Base-by-base conservation (phyloP, 2,888 invertebrate species). In the Merodon equestris region DNA sequence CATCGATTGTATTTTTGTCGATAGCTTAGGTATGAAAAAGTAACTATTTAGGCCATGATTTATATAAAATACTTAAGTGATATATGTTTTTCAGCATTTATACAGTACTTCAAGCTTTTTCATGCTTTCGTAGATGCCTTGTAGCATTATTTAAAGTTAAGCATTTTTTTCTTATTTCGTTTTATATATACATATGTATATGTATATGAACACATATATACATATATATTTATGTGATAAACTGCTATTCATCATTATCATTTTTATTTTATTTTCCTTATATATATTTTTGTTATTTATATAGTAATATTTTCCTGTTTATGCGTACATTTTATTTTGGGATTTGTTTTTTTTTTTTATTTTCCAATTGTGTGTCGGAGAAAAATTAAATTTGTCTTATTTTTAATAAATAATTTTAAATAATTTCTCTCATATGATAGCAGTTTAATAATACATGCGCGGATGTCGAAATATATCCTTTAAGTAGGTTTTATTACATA, bases 141-240 rank as follows among this genome's bases (percentile, higher is more conserved):
- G 67, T 71, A 70, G 66, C 71, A 75, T 68, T 63, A 77, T 63
- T 74, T 60, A 76, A 15, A 27, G 47, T 58, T 71, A 67, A 81
- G 53, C 47, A 27, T 27, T 27, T 27, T 27, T 27, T 27, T 27
- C 27, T 4, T 27, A 27, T 27, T 27, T 27, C n/a, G 74, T 76
- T 79, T 38, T 53, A 61, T 54, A 54, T 54, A 12, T 38, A 73
- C 38, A 58, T 58, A 74, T 73, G 71, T 61, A 63, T 57, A 70
- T 57, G 54, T 51, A 66, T 57, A 47, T 38, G 36, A 54, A 44
- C 36, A 68, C 50, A 67, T 14, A 51, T 63, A 34, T 48, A 1
- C 27, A 42, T 60, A 1, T 9, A 1, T 18, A 50, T 70, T 19
- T 67, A 81, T 86, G 84, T 86, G 83, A 86, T 85, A 86, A 86